These are phyloP conservation scores for Microctenopoma steveboyesi DNA, from an alignment of 2,797 vertebrate species.

Conservation along the genomic window DNA sequence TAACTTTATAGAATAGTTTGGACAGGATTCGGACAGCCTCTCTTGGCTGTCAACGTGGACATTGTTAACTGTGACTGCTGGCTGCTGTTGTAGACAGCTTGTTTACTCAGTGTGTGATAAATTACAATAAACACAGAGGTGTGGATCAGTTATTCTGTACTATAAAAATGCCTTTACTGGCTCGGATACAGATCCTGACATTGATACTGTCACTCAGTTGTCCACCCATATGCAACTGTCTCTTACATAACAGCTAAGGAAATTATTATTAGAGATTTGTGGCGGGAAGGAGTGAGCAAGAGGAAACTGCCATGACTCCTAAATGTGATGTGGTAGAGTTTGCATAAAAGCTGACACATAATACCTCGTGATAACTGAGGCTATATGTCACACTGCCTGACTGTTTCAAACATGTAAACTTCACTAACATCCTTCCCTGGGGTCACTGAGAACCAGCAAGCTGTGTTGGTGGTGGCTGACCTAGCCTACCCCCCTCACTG, in stretches of 20 bases:
- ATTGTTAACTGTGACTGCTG: conserved; percentile 43
- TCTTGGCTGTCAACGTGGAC: conserved; percentile 38
- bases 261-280: background rate
- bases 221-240: background rate
- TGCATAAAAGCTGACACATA: background rate
- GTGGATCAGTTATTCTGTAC: background rate
- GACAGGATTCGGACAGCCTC: conserved; percentile 25
- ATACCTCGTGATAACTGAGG: background rate
- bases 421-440: background rate
- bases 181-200: conserved; percentile 10
- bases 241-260: background rate
- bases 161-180: conserved; percentile 4
- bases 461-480: conserved; percentile 22
- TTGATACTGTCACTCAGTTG: background rate
- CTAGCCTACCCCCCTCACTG: conserved; percentile 1
- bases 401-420: conserved; percentile 3
- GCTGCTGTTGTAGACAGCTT: conserved; percentile 51
- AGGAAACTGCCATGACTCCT: background rate
- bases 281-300: background rate
- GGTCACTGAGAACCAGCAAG: background rate
- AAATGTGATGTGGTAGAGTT: background rate
- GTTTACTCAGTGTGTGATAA: conserved; percentile 27
- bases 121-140: conserved; percentile 31
- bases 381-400: background rate
- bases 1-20: conserved; percentile 3